These are phyloP conservation scores for Mycteria americana DNA, from an alignment of 2,797 vertebrate genomes.

Conservation along the genomic window DNA sequence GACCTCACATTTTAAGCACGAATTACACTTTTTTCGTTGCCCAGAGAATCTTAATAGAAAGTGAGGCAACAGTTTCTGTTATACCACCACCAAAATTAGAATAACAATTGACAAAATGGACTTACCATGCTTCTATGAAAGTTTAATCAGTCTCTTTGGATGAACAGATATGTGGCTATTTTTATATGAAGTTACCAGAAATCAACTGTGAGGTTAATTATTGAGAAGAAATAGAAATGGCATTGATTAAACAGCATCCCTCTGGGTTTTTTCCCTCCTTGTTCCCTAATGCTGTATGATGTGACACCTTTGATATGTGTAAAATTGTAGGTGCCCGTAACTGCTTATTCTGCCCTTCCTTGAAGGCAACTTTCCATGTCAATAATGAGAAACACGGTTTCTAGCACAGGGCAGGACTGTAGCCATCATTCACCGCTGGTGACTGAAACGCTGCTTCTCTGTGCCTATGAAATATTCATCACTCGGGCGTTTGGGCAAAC, in stretches of 20 bases:
- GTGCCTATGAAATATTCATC: background rate
- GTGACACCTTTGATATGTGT: background rate
- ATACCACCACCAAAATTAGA: background rate
- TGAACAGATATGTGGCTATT: background rate
- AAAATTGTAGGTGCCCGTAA: fast-evolving
- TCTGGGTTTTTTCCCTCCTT: background rate
- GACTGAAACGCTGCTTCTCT: background rate
- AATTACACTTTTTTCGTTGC: background rate
- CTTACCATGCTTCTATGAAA: background rate
- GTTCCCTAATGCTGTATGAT: background rate
- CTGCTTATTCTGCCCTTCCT: background rate
- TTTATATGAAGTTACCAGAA: background rate
- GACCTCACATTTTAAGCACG: background rate
- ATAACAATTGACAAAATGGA: background rate
- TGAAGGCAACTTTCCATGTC: background rate
- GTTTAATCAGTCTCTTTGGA: background rate
- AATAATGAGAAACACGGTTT: background rate
- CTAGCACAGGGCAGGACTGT: background rate
- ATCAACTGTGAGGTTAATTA: background rate
- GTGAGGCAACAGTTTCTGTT: background rate
- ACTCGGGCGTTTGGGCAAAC: background rate
- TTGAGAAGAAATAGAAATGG: background rate
- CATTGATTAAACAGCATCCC: background rate
- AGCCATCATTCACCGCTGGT: fast-evolving
- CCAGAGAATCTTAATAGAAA: background rate